Percentiles rank a stretch among this genome's conserved stretches.
These are phyloP conservation scores for Corapipo altera DNA, from an alignment of 2,113 vertebrate species.

Conservation along the genomic window DNA sequence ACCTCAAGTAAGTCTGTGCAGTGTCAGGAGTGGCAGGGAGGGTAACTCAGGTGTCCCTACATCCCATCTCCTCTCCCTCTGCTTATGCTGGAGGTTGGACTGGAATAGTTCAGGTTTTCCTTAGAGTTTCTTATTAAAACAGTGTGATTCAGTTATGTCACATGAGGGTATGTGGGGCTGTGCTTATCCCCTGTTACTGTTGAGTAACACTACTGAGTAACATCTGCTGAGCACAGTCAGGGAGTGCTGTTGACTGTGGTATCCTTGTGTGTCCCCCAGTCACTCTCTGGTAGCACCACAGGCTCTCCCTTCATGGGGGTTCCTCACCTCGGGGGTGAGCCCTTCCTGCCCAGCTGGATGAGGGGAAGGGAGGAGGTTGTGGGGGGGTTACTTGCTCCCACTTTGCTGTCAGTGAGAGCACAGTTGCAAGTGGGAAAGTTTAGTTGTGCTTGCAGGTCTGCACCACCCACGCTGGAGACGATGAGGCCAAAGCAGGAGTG, in stretches of 20 bases:
- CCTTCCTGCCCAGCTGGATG: not conserved
- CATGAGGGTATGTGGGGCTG: rapidly evolving
- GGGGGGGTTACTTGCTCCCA: rapidly evolving
- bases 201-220: too few species aligned
- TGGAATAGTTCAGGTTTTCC: not conserved
- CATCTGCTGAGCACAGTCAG: not conserved
- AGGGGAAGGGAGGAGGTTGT: not conserved
- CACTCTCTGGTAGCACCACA: not conserved
- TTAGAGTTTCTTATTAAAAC: not conserved
- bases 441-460: slow-evolving; percentile 71
- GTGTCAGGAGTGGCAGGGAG: not conserved
- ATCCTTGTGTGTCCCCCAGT: not conserved
- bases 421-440: not conserved
- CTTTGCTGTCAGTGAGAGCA: not conserved
- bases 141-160: rapidly evolving
- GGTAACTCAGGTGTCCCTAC: rapidly evolving
- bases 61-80: not conserved
- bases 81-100: rapidly evolving
- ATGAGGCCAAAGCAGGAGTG: slow-evolving; percentile 79
- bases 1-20: slow-evolving; percentile 71
- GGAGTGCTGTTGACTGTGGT: rapidly evolving
- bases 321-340: not conserved
- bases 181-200: not conserved
- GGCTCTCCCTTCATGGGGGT: not conserved
- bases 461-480: slow-evolving; percentile 73